These are phyloP conservation scores for Psophia crepitans DNA, from an alignment of 2,113 vertebrate genomes.

Conservation along the genomic window DNA sequence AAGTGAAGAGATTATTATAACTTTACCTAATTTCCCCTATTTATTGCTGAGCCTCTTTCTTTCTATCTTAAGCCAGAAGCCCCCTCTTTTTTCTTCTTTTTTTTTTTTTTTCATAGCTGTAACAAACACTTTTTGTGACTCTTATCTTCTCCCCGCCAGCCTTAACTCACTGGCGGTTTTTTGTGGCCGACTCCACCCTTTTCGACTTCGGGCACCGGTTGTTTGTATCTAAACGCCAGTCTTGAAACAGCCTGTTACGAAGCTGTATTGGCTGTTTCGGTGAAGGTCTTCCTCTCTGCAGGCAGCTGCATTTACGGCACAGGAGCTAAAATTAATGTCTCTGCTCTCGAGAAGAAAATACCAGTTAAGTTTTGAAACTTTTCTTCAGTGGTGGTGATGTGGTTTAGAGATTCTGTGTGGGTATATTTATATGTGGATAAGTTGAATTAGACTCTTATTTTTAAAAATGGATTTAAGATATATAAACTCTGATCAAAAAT, in stretches of 20 bases:
- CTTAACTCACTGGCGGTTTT: slow-evolving; percentile 41
- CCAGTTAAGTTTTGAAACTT: slow-evolving; percentile 40
- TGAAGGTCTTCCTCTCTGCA: not conserved
- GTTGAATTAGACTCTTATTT: not conserved
- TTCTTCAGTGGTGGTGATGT: not conserved
- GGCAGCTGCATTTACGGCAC: not conserved
- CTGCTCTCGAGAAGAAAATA: not conserved
- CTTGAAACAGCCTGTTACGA: not conserved
- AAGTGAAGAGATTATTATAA: not conserved
- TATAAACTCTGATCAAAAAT: not conserved
- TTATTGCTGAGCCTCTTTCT: not conserved
- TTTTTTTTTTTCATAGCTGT: not conserved
- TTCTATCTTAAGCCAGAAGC: not conserved
- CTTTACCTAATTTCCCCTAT: not conserved
- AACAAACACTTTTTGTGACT: slow-evolving; percentile 3
- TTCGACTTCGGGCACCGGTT: not conserved
- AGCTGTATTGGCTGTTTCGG: accelerated
- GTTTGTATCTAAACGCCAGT: slow-evolving; percentile 30
- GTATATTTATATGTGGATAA: not conserved
- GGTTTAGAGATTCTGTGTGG: not conserved
- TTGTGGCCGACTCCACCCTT: slow-evolving; percentile 57
- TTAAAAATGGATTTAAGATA: not conserved
- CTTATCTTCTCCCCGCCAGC: slow-evolving; percentile 45
- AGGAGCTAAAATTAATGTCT: not conserved
- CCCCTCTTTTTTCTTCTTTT: not conserved